A percentile compares a stretch with the other conserved stretches of the same genome.
Evolutionary conservation across 1,140 invertebrate genomes (phyloP).

Genomic region (Meteorus sp.): DNA sequence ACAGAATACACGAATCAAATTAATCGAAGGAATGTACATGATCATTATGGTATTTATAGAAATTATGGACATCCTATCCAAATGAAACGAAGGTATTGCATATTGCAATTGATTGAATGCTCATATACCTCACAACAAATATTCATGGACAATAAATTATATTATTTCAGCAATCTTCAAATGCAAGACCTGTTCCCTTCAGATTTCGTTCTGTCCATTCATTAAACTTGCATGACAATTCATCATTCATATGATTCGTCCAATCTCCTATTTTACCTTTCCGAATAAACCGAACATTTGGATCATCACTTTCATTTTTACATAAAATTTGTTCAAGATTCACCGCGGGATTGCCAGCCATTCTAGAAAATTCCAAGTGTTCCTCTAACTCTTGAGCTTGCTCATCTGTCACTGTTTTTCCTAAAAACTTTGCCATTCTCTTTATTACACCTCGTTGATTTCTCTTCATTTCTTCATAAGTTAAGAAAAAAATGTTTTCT

Average conservation of each 20-base stretch:
- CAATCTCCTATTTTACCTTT: slow-evolving; percentile 84
- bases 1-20: too few relatives aligned
- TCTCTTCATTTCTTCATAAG: slow-evolving; percentile 84
- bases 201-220: slow-evolving; percentile 72
- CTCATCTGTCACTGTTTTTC: slow-evolving; percentile 66
- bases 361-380: slow-evolving; percentile 78
- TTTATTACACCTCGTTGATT: slow-evolving; percentile 67
- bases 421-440: slow-evolving; percentile 74
- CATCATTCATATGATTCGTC: slow-evolving; percentile 77
- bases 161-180: slow-evolving; percentile 49
- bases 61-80: too few relatives aligned
- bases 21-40: too few relatives aligned
- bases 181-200: slow-evolving; percentile 65
- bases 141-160: too few relatives aligned
- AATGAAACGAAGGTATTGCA: too few relatives aligned
- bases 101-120: too few relatives aligned
- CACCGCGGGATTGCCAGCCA: slow-evolving; percentile 78
- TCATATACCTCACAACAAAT: too few relatives aligned
- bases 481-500: slow-evolving; percentile 78
- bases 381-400: slow-evolving; percentile 69
- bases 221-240: slow-evolving; percentile 72
- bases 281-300: slow-evolving; percentile 71
- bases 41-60: too few relatives aligned
- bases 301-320: slow-evolving; percentile 56
- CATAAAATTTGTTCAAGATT: slow-evolving; percentile 70